phyloP scores from a whole-genome alignment of 2,888 invertebrate genomes.

The Elmis aenea region DNA sequence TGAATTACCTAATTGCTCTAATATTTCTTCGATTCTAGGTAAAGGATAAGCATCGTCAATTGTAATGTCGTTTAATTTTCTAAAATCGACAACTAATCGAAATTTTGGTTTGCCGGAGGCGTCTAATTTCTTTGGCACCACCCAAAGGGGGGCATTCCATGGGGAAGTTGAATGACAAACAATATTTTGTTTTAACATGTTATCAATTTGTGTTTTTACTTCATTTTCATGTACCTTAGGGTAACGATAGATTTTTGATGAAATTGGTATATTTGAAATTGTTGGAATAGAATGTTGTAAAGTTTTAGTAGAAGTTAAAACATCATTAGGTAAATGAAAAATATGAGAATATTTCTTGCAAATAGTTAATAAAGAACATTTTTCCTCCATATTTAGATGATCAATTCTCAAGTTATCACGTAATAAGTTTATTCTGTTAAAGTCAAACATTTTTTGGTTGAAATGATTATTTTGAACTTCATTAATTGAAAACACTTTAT shows the following conservation, averaged over 20 bases:
- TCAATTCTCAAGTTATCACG: conserved; percentile 5
- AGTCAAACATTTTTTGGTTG: neutral
- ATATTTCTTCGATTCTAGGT: conserved; percentile 29
- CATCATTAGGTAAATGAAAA: conserved; percentile 27
- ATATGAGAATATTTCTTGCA: conserved; percentile 28
- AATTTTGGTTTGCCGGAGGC: too few species aligned
- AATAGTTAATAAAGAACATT: conserved; percentile 21
- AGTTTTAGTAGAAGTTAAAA: conserved; percentile 23
- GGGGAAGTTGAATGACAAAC: conserved; percentile 27
- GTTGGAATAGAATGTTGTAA: conserved; percentile 26
- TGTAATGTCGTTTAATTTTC: too few species aligned
- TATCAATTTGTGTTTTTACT: conserved; percentile 28
- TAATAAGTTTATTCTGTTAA: neutral
- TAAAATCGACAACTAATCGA: too few species aligned
- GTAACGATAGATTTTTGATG: conserved; percentile 29
- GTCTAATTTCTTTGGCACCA: too few species aligned
- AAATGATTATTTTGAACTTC: neutral
- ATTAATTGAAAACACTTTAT: too few species aligned
- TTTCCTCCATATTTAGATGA: conserved; percentile 30
- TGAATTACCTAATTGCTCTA: conserved; percentile 26
- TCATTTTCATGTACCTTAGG: conserved; percentile 32
- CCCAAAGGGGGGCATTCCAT: conserved; percentile 26
- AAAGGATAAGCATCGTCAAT: conserved; percentile 29
- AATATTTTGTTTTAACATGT: conserved; percentile 28
- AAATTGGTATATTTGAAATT: conserved; percentile 22